These are phyloP conservation scores for Choloepus didactylus DNA, from an alignment of 2,797 vertebrate species.

Conservation along the genomic window DNA sequence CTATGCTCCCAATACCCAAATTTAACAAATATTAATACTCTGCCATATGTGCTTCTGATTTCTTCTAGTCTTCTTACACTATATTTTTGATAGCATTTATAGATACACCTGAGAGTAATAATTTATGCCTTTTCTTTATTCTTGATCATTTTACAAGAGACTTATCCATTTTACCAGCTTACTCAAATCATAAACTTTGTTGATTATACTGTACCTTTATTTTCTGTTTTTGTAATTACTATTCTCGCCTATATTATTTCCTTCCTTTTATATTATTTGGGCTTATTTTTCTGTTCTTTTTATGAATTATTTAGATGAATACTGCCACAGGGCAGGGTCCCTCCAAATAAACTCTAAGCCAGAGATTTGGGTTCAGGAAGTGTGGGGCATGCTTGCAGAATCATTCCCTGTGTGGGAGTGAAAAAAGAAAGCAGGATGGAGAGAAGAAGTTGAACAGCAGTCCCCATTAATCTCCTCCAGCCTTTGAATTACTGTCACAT, in stretches of 20 bases:
- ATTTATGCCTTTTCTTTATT: too few species aligned
- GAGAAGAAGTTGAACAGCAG: accelerated
- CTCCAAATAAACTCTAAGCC: neutral
- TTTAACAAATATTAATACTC: too few species aligned
- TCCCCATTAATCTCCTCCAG: neutral
- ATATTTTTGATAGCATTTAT: neutral
- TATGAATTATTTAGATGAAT: neutral
- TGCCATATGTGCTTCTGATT: too few species aligned
- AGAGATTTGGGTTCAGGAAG: neutral
- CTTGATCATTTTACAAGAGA: too few species aligned
- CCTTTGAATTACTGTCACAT: neutral
- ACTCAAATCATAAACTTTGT: neutral
- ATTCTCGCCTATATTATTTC: neutral
- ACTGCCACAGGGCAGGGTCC: accelerated
- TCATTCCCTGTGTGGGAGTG: neutral
- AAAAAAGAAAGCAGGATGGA: neutral
- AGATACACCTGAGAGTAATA: neutral
- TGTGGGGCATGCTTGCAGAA: accelerated
- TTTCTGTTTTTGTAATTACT: neutral
- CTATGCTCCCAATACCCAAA: neutral
- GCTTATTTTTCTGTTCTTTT: neutral
- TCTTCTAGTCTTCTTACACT: neutral
- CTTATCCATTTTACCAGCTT: neutral
- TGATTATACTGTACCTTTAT: neutral
- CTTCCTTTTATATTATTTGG: neutral